Base-by-base conservation (phyloP, 1,140 invertebrate genomes). In the Eurosta solidaginis region DNA sequence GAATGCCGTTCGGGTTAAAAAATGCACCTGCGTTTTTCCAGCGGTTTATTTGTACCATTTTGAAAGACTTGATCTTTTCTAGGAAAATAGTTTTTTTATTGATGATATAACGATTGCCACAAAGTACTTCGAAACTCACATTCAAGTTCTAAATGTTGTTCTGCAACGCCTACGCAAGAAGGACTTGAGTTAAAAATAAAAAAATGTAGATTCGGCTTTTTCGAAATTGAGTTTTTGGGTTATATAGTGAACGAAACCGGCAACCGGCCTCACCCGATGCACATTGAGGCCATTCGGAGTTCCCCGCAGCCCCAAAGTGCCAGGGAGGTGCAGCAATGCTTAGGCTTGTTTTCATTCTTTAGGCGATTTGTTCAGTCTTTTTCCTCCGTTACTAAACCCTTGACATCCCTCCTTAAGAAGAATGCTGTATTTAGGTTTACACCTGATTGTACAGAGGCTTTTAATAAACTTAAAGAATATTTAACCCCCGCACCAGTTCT, bases 201-300 rank as follows among this genome's bases (percentile, higher is more conserved):
- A 4, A 76, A 52, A 78, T 84, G 77, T 78, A 50, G 36, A 44
- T 81, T 81, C 54, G 80, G 45, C 27, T 22, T 63, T 76, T 42
- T 7, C 3, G 75, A 75, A 40, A 79, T 83, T 17, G 77, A 78
- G 12, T 82, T 80, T 79, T 74, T 82, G 17, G 82, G 81, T 1
- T 81, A 81, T 77, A 3, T 25, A 10, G 80, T 88, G 7, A 80
- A 76, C 20, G 25, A 49, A 1, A 7, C 81, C 0, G 87, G 86
- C 0, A 81, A 82, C 10, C 33, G 40, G 17, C 73, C 73, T 12
- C 10, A 25, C 10, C 25, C 17, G 5, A 29, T 9, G 12, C 33
- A 74, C 42, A 27, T 74, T 12, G 20, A 29, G 6, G 40, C 73
- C 10, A 74, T 74, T 42, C 40, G 42, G 17, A 74, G 17, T 17